phyloP scores from a whole-genome alignment of 2,888 invertebrate species.

The Hypomecis punctinalis region DNA sequence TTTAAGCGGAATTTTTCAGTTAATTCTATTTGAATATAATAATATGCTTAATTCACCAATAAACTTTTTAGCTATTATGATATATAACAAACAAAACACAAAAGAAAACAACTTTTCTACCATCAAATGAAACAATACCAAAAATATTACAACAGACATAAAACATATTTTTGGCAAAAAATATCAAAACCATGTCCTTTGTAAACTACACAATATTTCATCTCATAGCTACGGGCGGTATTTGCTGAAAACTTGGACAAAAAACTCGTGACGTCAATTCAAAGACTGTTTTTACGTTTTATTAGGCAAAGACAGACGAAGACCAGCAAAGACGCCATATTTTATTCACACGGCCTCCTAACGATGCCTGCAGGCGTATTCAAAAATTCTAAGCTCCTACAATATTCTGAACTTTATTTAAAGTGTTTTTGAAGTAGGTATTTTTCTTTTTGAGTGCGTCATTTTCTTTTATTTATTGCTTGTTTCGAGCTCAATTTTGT shows the following conservation, averaged over 20 bases:
- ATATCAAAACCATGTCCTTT: not conserved
- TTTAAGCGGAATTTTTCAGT: too few relatives aligned
- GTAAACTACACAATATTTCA: not conserved
- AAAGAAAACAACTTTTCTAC: too few relatives aligned
- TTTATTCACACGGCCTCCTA: constrained; percentile 31
- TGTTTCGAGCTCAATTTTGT: not conserved
- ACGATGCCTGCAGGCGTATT: constrained; percentile 39
- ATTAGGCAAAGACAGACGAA: constrained; percentile 1
- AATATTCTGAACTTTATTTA: constrained; percentile 27
- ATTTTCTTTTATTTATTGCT: constrained; percentile 21
- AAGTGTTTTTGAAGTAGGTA: constrained; percentile 7
- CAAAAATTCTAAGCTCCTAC: constrained; percentile 31
- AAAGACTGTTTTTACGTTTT: constrained; percentile 16
- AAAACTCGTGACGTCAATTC: constrained; percentile 9
- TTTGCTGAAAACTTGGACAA: constrained; percentile 8
- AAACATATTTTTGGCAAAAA: not conserved
- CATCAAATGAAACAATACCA: too few relatives aligned
- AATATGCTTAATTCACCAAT: too few relatives aligned
- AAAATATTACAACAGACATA: too few relatives aligned
- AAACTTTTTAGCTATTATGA: too few relatives aligned
- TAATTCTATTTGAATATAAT: too few relatives aligned
- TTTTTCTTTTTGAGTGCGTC: constrained; percentile 14
- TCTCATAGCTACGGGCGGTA: not conserved
- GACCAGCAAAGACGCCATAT: constrained; percentile 16
- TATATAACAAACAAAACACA: too few relatives aligned